Conservation (phyloP, 2,113 vertebrate genomes). For the Campylorhamphus procurvoides region DNA sequence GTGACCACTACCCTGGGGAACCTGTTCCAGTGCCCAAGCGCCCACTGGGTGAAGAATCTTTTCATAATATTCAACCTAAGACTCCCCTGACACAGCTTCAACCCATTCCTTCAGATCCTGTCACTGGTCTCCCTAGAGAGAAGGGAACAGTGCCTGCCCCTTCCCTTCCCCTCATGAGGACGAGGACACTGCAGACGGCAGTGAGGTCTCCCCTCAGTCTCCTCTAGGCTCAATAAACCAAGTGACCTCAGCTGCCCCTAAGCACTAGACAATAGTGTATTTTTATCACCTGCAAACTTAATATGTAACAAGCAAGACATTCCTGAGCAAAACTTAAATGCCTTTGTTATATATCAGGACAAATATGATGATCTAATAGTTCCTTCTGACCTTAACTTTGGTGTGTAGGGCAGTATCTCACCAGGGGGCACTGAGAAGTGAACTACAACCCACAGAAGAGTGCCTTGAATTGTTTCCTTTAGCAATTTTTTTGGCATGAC, state of each 20-base stretch:
- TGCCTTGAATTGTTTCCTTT: background rate
- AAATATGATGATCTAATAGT: background rate
- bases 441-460: background rate
- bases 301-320: constrained; percentile 1
- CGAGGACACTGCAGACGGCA: background rate
- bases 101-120: background rate
- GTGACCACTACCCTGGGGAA: background rate
- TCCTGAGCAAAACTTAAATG: background rate
- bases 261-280: background rate
- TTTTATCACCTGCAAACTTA: background rate
- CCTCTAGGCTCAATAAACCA: background rate
- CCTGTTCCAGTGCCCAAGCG: background rate
- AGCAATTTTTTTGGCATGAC: constrained; percentile 21
- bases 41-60: background rate
- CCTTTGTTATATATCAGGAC: constrained; percentile 2
- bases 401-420: background rate
- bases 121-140: background rate
- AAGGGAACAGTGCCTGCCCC: background rate
- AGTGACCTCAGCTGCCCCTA: background rate
- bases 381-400: background rate
- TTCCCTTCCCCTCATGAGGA: background rate
- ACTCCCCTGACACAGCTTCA: background rate
- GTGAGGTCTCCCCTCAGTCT: background rate
- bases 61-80: background rate
- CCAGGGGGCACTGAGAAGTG: background rate